Conservation (phyloP, 2,888 invertebrate species). For the Stenichneumon culpator region DNA sequence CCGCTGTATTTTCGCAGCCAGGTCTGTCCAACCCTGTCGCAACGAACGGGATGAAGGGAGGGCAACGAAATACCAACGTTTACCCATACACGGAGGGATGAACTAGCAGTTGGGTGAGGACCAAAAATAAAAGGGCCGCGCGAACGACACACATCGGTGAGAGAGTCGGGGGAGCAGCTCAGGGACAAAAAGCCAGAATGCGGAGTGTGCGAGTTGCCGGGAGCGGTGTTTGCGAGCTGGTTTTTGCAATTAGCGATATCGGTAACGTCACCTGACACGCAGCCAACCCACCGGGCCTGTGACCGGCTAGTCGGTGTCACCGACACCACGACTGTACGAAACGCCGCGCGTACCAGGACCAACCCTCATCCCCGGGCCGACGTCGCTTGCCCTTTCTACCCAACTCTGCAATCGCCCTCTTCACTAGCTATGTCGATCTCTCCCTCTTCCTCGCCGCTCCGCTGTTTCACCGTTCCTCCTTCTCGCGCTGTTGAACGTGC, state of each 20-base stretch:
- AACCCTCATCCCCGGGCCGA: slow-evolving; percentile 22
- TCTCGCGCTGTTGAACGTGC: slow-evolving; percentile 24
- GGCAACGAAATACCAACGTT: slow-evolving; percentile 38
- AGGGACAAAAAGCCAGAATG: slow-evolving; percentile 46
- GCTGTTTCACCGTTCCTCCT: slow-evolving; percentile 20
- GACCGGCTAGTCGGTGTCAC: slow-evolving; percentile 35
- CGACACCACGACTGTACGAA: slow-evolving; percentile 47
- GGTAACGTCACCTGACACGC: slow-evolving; percentile 77
- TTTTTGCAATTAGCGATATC: slow-evolving; percentile 82
- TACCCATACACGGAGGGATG: slow-evolving; percentile 22
- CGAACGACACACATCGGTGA: slow-evolving; percentile 40
- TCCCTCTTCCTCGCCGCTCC: slow-evolving; percentile 12
- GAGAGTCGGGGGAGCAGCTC: slow-evolving; percentile 30
- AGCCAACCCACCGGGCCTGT: slow-evolving; percentile 57
- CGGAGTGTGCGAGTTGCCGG: slow-evolving; percentile 26
- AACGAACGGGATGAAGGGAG: not conserved
- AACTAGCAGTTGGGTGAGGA: slow-evolving; percentile 3
- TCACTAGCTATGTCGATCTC: slow-evolving; percentile 50
- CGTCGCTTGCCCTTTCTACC: slow-evolving; percentile 32
- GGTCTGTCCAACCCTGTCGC: slow-evolving; percentile 6
- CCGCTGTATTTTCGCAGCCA: not conserved
- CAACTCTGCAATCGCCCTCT: slow-evolving; percentile 49
- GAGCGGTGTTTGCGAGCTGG: slow-evolving; percentile 72
- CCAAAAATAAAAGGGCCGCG: slow-evolving; percentile 49
- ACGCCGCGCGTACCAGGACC: slow-evolving; percentile 29